Evolutionary conservation across 2,797 vertebrate genomes (phyloP).

Genomic region (Pseudochirops corinnae): DNA sequence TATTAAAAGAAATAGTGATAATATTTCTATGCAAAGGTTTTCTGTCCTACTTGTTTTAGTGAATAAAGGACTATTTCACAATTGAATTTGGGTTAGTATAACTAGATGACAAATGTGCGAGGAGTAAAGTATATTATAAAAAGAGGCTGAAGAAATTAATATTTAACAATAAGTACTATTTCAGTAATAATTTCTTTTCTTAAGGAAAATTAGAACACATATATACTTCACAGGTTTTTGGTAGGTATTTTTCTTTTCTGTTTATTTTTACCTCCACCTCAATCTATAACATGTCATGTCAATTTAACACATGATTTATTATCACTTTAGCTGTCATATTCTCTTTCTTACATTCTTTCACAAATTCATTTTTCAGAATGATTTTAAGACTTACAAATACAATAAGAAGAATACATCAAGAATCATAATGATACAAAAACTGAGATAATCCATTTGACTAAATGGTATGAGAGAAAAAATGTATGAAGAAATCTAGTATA

Average conservation of each 20-base stretch:
- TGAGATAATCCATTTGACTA: constrained; percentile 24
- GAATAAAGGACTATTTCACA: not conserved
- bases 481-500: not conserved
- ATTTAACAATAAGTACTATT: not conserved
- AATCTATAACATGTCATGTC: not conserved
- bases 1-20: not conserved
- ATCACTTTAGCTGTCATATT: not conserved
- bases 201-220: not conserved
- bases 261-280: not conserved
- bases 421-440: not conserved
- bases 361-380: constrained; percentile 38
- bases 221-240: not conserved
- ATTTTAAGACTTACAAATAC: constrained; percentile 35
- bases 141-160: not conserved
- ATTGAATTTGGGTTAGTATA: not conserved
- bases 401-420: not conserved
- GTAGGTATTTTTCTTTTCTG: not conserved
- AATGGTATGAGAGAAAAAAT: not conserved
- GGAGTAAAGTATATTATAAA: not conserved
- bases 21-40: not conserved
- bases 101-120: not conserved
- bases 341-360: not conserved
- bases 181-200: not conserved
- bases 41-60: not conserved
- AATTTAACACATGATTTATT: not conserved